These are phyloP conservation scores for Sardina pilchardus DNA, from an alignment of 2,113 vertebrate genomes.

Conservation along the genomic window DNA sequence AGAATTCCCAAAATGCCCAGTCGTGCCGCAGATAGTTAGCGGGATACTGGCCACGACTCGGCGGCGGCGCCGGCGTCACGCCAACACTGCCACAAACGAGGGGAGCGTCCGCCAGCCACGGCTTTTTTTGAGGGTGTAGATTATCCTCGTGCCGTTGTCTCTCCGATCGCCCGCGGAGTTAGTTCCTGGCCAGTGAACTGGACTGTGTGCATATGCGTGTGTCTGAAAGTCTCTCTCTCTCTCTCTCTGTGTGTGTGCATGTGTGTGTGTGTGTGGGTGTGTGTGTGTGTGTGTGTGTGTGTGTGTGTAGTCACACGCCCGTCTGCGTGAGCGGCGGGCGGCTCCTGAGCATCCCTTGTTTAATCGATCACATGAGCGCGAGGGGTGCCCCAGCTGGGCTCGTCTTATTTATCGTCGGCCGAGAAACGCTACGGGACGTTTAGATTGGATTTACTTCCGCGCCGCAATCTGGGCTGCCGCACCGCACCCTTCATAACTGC, in stretches of 20 bases:
- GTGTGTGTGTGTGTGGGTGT: not conserved
- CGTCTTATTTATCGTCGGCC: not conserved
- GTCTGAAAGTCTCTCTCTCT: not conserved
- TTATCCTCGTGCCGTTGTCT: not conserved
- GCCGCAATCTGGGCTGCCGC: not conserved
- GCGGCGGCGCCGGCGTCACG: not conserved
- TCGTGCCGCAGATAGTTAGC: not conserved
- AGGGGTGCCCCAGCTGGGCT: not conserved
- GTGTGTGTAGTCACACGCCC: not conserved
- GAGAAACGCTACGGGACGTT: not conserved
- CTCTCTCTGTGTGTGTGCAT: not conserved
- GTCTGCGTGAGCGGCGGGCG: not conserved
- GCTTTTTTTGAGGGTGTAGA: not conserved
- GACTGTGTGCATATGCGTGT: not conserved
- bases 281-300: slow-evolving; percentile 10
- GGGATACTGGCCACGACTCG: not conserved
- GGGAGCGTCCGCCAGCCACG: not conserved
- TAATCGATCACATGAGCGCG: slow-evolving; percentile 3
- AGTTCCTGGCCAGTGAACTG: slow-evolving; percentile 9
- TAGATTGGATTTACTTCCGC: not conserved
- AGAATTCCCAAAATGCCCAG: not conserved
- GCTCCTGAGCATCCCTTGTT: not conserved
- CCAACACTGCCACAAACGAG: not conserved
- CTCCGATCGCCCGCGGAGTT: not conserved
- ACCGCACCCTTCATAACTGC: not conserved